Percentiles rank a stretch among this genome's conserved stretches.
Evolutionary conservation across 2,797 vertebrate genomes (phyloP).

Genomic region (Acropternis orthonyx): DNA sequence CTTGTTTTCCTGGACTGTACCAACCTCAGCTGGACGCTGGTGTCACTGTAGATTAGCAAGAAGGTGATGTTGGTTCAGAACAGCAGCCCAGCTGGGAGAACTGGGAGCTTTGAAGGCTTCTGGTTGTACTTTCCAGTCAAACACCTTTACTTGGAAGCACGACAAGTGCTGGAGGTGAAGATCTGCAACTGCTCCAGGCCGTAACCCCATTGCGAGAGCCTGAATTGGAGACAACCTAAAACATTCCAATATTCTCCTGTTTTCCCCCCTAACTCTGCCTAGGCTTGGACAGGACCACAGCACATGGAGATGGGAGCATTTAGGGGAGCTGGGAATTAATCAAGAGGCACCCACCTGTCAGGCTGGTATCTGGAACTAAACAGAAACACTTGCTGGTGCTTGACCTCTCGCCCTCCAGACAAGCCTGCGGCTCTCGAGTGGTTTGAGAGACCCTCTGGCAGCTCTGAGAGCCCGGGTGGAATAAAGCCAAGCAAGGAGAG

Average conservation of each 20-base stretch:
- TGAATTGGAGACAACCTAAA: neutral
- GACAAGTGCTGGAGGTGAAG: fast-evolving
- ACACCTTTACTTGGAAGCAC: neutral
- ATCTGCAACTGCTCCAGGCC: neutral
- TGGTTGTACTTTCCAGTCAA: neutral
- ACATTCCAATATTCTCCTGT: neutral
- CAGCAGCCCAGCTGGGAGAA: neutral
- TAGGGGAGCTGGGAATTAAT: conserved; percentile 83
- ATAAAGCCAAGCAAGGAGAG: neutral
- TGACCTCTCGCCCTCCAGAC: conserved; percentile 71
- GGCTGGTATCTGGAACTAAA: conserved; percentile 97
- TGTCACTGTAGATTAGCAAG: neutral
- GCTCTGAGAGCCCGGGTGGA: neutral
- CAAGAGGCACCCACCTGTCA: conserved; percentile 89
- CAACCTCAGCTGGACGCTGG: neutral
- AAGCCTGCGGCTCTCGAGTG: neutral
- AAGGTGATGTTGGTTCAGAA: neutral
- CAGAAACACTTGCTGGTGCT: conserved; percentile 81
- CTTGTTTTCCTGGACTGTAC: neutral
- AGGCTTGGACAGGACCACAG: neutral
- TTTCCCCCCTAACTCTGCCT: neutral
- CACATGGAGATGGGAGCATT: conserved; percentile 12
- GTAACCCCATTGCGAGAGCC: neutral
- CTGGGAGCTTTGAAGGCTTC: neutral
- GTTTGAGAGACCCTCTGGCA: neutral